Percentiles rank a stretch among this genome's conserved stretches.
phyloP scores from a whole-genome alignment of 2,113 vertebrate species.

The Oncorhynchus clarkii region DNA sequence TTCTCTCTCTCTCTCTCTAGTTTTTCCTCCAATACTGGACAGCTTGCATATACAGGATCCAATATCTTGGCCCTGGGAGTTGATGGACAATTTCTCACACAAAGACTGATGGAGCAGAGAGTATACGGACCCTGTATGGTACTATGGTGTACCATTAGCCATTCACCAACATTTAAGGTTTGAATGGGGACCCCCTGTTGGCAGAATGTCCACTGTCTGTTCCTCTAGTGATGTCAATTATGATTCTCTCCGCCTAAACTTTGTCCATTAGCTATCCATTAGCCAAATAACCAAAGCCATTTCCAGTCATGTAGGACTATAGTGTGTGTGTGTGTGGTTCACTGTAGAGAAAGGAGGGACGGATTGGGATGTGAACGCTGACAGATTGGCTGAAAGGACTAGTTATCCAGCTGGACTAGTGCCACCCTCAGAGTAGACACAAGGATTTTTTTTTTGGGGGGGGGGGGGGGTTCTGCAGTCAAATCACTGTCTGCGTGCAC shows the following conservation, averaged over 20 bases:
- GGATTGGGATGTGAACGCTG: constrained; percentile 33
- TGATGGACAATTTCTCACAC: constrained; percentile 34
- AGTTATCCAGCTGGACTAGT: constrained; percentile 37
- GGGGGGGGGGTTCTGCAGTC: background rate
- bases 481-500: background rate
- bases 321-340: background rate
- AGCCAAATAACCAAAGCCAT: background rate
- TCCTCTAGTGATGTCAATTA: background rate
- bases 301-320: background rate
- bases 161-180: background rate
- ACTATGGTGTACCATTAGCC: background rate
- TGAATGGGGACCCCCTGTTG: background rate
- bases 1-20: too few relatives aligned
- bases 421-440: constrained; percentile 30
- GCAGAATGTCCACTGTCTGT: background rate
- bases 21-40: background rate
- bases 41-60: constrained; percentile 20
- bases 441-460: constrained; percentile 2
- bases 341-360: background rate
- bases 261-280: background rate
- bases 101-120: constrained; percentile 14
- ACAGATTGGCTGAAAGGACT: constrained; percentile 43
- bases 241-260: background rate
- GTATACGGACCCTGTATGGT: background rate
- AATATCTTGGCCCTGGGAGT: constrained; percentile 5